phyloP scores from a whole-genome alignment of 2,888 invertebrate genomes.

The Nipponacmea schrenckii region DNA sequence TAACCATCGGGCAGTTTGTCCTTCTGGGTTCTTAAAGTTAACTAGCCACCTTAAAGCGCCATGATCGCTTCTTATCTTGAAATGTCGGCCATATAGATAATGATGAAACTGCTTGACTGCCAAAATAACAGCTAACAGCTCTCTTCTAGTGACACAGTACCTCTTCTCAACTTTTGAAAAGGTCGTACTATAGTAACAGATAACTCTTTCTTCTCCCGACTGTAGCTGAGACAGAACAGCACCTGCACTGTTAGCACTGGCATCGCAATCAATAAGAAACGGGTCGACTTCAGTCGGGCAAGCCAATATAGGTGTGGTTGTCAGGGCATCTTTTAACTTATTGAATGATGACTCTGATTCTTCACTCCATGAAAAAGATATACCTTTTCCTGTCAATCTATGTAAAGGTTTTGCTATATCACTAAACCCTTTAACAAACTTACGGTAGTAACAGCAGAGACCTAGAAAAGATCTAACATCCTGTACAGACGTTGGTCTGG shows the following conservation, averaged over 20 bases:
- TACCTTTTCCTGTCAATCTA: constrained; percentile 17
- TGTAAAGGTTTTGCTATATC: constrained; percentile 23
- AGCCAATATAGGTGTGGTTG: constrained; percentile 8
- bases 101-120: constrained; percentile 1
- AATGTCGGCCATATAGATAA: constrained; percentile 18
- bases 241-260: neutral
- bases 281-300: neutral
- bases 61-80: constrained; percentile 13
- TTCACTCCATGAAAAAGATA: constrained; percentile 11
- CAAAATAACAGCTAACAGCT: constrained; percentile 13
- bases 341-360: constrained; percentile 15
- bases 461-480: constrained; percentile 8
- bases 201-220: neutral
- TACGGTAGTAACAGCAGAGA: constrained; percentile 24
- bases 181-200: constrained; percentile 9
- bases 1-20: constrained; percentile 18
- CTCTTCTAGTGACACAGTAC: neutral
- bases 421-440: constrained; percentile 26
- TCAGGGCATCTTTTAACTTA: constrained; percentile 12
- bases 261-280: constrained; percentile 19
- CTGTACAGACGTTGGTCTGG: constrained; percentile 15
- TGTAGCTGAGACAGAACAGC: constrained; percentile 18
- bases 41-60: neutral
- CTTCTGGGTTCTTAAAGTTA: constrained; percentile 15
- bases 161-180: neutral